A percentile compares a stretch with the other conserved stretches of the same genome.
These are phyloP conservation scores for Muscicapa adusta DNA, from an alignment of 2,113 vertebrate genomes.

Conservation along the genomic window DNA sequence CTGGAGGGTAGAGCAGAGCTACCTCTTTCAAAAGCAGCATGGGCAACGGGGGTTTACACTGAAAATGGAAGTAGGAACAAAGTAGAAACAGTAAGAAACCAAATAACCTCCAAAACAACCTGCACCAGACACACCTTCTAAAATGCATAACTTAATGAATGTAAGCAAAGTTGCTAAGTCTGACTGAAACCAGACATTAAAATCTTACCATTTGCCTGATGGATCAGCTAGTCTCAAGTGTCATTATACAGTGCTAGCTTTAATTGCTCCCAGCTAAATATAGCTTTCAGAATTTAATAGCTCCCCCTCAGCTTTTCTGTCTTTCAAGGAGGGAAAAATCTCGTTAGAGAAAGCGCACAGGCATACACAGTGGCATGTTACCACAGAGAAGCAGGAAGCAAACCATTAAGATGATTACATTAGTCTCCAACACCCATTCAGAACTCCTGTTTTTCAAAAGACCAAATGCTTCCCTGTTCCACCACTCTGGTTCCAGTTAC, in stretches of 20 bases:
- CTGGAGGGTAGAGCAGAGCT: neutral
- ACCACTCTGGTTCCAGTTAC: neutral
- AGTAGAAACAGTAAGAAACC: neutral
- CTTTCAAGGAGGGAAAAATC: neutral
- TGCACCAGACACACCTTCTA: neutral
- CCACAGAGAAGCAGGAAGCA: neutral
- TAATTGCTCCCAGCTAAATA: slow-evolving; percentile 21
- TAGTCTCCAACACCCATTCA: neutral
- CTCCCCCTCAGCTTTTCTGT: neutral
- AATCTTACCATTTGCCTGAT: neutral
- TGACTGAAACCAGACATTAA: neutral
- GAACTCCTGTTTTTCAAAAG: neutral
- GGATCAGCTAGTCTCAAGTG: neutral
- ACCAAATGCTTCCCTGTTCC: neutral
- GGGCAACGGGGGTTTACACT: neutral
- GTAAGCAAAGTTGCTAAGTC: neutral
- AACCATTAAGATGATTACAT: neutral
- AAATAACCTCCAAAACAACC: neutral
- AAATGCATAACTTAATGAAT: neutral
- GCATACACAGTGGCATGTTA: neutral
- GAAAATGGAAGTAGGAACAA: neutral
- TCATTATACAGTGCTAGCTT: neutral
- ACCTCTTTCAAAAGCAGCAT: neutral
- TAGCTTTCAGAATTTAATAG: slow-evolving; percentile 12
- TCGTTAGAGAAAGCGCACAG: neutral